A percentile compares a stretch with the other conserved stretches of the same genome.
Evolutionary conservation across 2,888 invertebrate species (phyloP).

Genomic region (Rhingia campestris): DNA sequence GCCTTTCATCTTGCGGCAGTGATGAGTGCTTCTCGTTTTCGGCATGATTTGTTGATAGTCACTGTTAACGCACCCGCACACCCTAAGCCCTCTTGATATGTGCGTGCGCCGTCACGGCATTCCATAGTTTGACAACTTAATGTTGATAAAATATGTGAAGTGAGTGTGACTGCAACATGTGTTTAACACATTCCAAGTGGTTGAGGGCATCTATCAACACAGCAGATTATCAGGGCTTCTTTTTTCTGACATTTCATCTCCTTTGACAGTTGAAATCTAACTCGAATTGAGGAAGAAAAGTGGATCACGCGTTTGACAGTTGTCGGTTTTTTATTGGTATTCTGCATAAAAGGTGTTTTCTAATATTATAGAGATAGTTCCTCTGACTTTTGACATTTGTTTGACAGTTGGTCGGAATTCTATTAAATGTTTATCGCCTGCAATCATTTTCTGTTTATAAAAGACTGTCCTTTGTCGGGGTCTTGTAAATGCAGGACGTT

Average conservation of each 20-base stretch:
- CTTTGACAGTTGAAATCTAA: no score
- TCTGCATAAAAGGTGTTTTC: background rate
- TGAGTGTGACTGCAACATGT: background rate
- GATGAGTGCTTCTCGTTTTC: conserved; percentile 4
- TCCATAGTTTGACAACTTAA: background rate
- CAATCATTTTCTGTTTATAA: background rate
- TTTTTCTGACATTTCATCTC: conserved; percentile 1
- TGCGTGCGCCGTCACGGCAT: background rate
- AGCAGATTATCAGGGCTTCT: background rate
- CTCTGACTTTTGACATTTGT: no score
- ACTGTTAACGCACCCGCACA: no score
- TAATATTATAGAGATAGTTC: background rate
- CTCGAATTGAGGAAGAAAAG: background rate
- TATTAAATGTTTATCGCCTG: background rate
- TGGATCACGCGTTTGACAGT: no score
- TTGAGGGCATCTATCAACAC: background rate
- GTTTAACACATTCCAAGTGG: background rate
- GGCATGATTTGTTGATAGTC: conserved; percentile 9
- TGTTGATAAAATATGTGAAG: background rate
- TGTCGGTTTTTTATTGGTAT: no score
- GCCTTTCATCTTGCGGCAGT: conserved; percentile 1
- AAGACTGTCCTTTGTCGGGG: background rate
- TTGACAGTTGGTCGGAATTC: background rate
- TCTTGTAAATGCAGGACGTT: background rate
- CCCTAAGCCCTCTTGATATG: no score